Conservation (phyloP, 2,113 vertebrate species). For the Isichthys henryi region DNA sequence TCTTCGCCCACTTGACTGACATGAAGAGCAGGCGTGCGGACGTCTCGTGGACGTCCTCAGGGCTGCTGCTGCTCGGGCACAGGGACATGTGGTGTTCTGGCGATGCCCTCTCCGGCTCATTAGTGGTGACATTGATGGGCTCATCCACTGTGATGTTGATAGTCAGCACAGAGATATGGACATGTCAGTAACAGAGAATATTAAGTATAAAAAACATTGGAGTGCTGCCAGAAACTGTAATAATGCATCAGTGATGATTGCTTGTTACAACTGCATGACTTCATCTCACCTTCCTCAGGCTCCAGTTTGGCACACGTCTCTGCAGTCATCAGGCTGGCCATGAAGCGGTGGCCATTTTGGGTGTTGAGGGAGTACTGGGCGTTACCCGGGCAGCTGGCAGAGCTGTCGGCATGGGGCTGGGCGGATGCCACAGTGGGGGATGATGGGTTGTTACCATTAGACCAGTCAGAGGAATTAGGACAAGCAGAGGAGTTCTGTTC, state of each 20-base stretch:
- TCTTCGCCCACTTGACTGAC: constrained; percentile 97
- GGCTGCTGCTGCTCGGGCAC: constrained; percentile 56
- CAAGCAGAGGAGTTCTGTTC: constrained; percentile 50
- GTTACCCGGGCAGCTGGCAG: constrained; percentile 51
- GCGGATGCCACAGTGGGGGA: not conserved
- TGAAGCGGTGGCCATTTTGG: constrained; percentile 83
- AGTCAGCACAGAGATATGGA: not conserved
- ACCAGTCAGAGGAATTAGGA: constrained; percentile 57
- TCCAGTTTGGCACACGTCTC: constrained; percentile 93
- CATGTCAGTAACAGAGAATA: not conserved
- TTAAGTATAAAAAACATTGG: not conserved
- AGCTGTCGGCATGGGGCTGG: constrained; percentile 12
- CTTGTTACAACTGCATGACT: not conserved
- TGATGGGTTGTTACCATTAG: constrained; percentile 43
- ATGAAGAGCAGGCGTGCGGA: constrained; percentile 91
- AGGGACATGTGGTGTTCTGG: constrained; percentile 67
- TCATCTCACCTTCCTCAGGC: constrained; percentile 78
- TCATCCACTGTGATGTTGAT: constrained; percentile 67
- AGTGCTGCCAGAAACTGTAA: not conserved
- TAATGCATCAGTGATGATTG: not conserved
- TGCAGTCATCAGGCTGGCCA: constrained; percentile 90
- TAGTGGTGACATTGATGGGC: constrained; percentile 84
- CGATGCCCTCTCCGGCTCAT: constrained; percentile 67
- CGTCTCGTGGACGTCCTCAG: constrained; percentile 80
- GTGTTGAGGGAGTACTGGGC: constrained; percentile 58